Evolutionary conservation across 1,140 invertebrate genomes (phyloP), one percentile per base, ranked within the genome.

Genomic region (Protaetia brevitarsis): DNA sequence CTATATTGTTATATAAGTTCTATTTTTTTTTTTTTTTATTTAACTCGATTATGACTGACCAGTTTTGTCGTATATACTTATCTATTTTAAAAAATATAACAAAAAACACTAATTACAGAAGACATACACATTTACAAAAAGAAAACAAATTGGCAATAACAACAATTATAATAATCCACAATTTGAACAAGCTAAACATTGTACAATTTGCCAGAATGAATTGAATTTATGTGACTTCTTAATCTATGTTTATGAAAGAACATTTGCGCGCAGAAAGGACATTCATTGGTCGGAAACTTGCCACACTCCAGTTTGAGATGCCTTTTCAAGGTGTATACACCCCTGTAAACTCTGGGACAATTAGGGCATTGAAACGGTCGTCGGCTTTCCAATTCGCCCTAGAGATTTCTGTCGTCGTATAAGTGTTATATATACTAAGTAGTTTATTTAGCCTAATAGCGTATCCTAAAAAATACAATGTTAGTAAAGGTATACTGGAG

Each of bases 291-390:
- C 2, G 82, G 82, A 64, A 79, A 78, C 67, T 83, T 83, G 11
- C 82, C 82, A 66, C 82, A 84, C 69, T 84, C 82, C 41, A 83
- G 78, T 3, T 78, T 81, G 8, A 82, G 74, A 67, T 84, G 82
- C 59, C 82, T 75, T 64, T 77, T 74, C 65, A 83, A 80, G 2
- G 81, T 82, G 67, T 82, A 83, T 73, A 83, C 82, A 65, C 80
- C 79, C 59, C 67, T 69, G 61, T 76, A 76, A 11, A 45, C 66
- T 72, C 75, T 76, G 4, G 69, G 70, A 68, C 75, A 76, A 37
- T 73, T 75, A 8, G 70, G 70, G 64, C 75, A 76, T 29, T 7
- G 26, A 59, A 59, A 59, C 0, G 57, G 27, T 19, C 27, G n/a
- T 59, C 5, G 7, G 41, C 19, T 21, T 51, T 51, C 41, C 41